Conservation (phyloP, 2,888 invertebrate genomes). For the Sepiola atlantica region DNA sequence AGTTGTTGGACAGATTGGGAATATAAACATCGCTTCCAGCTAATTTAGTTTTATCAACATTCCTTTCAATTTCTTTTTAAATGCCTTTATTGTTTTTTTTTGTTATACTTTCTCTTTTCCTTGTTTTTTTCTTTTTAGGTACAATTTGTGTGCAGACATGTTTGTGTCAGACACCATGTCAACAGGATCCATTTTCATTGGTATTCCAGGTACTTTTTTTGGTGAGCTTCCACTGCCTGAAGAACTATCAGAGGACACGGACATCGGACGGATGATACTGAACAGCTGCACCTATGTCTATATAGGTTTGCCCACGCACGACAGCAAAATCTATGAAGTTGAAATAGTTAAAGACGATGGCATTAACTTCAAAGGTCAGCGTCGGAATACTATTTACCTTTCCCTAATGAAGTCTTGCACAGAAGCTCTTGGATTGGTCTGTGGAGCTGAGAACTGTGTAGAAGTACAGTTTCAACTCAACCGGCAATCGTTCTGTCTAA, state of each 20-base stretch:
- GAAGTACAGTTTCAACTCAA: conserved; percentile 74
- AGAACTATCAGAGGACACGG: conserved; percentile 70
- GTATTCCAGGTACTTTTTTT: conserved; percentile 65
- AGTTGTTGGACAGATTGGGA: no score
- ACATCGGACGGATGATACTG: conserved; percentile 70
- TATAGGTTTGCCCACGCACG: conserved; percentile 53
- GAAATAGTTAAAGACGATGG: conserved; percentile 65
- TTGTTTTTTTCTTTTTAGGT: conserved; percentile 57
- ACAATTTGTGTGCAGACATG: conserved; percentile 66
- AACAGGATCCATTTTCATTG: conserved; percentile 59
- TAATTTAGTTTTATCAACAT: no score
- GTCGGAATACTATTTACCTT: conserved; percentile 68
- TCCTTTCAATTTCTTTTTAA: no score
- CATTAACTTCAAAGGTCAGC: conserved; percentile 67
- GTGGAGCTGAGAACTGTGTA: conserved; percentile 57
- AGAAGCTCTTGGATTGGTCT: conserved; percentile 56
- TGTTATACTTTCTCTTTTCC: no score
- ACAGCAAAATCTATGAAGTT: conserved; percentile 66
- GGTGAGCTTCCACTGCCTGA: conserved; percentile 66
- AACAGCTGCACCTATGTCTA: conserved; percentile 61
- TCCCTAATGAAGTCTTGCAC: conserved; percentile 63
- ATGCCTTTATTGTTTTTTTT: no score
- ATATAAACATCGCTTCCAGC: no score
- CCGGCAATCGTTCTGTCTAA: conserved; percentile 67
- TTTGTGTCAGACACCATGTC: conserved; percentile 58